These are phyloP conservation scores for Plutomurus gul DNA, from an alignment of 1,140 invertebrate genomes.

Conservation along the genomic window DNA sequence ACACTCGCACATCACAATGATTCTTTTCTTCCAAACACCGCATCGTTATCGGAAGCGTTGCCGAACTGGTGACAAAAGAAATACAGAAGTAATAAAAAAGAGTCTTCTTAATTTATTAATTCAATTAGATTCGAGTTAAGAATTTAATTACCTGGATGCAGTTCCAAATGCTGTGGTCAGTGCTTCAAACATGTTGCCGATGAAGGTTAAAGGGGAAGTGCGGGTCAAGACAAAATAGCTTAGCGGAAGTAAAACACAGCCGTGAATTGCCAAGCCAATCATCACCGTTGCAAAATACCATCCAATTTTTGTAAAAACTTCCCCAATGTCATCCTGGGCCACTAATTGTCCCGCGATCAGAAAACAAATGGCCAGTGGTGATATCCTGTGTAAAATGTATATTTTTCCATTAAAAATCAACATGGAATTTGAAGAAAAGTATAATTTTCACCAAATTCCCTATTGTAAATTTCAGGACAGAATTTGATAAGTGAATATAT, in stretches of 20 bases:
- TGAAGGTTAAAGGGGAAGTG: constrained; percentile 60
- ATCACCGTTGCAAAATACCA: constrained; percentile 62
- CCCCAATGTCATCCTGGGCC: constrained; percentile 61
- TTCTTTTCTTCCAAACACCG: constrained; percentile 68
- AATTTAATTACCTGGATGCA: constrained; percentile 48
- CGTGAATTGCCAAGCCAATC: constrained; percentile 60
- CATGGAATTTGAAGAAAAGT: not conserved
- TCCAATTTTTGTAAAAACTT: constrained; percentile 59
- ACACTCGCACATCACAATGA: constrained; percentile 66
- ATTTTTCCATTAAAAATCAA: not conserved
- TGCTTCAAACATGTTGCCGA: constrained; percentile 59
- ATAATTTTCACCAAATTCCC: constrained; percentile 58
- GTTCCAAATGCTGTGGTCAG: constrained; percentile 62
- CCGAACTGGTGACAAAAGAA: constrained; percentile 60
- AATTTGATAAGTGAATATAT: not conserved
- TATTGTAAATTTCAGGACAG: not conserved
- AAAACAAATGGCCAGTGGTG: constrained; percentile 66
- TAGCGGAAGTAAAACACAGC: constrained; percentile 57
- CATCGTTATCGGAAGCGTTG: constrained; percentile 69
- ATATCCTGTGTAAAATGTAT: constrained; percentile 59
- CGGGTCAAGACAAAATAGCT: constrained; percentile 59
- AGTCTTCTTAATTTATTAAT: too few species aligned
- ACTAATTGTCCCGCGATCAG: constrained; percentile 64
- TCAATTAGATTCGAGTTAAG: not conserved
- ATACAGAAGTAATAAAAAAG: not conserved